Percentiles rank a stretch among this genome's conserved stretches.
These are phyloP conservation scores for Strix occidentalis DNA, from an alignment of 2,797 vertebrate genomes.

Conservation along the genomic window DNA sequence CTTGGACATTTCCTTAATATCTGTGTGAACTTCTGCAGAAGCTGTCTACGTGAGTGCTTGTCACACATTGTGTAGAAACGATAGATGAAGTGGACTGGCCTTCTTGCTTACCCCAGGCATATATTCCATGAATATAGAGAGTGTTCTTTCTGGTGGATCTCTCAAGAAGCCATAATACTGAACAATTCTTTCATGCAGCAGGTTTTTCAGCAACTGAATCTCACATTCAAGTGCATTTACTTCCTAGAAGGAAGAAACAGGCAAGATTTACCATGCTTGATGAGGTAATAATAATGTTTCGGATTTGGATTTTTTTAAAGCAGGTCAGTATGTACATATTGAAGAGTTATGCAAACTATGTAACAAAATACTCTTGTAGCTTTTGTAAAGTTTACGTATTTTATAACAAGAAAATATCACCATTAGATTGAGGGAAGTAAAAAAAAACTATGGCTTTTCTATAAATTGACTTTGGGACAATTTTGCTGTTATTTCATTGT, in stretches of 20 bases:
- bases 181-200: conserved; percentile 94
- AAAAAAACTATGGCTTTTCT: background rate
- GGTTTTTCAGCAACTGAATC: conserved; percentile 97
- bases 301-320: background rate
- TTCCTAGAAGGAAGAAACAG: conserved; percentile 80
- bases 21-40: background rate
- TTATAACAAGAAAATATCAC: background rate
- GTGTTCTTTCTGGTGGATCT: conserved; percentile 90
- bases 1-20: background rate
- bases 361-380: background rate
- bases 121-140: conserved; percentile 99
- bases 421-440: background rate
- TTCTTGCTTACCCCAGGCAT: conserved; percentile 92
- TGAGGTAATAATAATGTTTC: background rate
- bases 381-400: background rate
- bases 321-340: background rate
- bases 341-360: background rate
- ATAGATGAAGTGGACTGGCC: background rate
- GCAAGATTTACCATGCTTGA: background rate
- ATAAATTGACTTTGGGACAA: background rate
- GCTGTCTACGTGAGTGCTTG: background rate
- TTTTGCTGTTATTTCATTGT: background rate
- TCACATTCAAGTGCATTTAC: conserved; percentile 98
- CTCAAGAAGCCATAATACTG: conserved; percentile 98
- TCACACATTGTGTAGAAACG: fast-evolving